phyloP scores from a whole-genome alignment of 2,888 invertebrate genomes.

The Andrena marginata region DNA sequence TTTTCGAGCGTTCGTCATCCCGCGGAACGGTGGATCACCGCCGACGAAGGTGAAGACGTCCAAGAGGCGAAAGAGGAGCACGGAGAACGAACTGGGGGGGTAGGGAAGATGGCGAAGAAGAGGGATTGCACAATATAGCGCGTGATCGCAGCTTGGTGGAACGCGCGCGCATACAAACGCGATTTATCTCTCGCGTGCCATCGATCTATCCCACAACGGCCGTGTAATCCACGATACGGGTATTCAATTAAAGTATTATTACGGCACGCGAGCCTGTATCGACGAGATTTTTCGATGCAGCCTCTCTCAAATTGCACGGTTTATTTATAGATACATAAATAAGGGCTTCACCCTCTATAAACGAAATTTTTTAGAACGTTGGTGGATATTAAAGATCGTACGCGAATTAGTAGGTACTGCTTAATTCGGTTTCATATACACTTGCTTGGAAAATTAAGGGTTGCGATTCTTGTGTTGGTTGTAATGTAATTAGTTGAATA shows the following conservation, averaged over 20 bases:
- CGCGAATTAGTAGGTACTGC: too few species aligned
- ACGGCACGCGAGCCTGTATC: conserved; percentile 14
- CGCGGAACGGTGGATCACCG: conserved; percentile 30
- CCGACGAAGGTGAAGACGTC: conserved; percentile 2
- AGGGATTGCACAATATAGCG: conserved; percentile 67
- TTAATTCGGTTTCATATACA: too few species aligned
- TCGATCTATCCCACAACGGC: conserved; percentile 12
- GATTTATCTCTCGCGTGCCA: conserved; percentile 34
- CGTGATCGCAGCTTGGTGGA: conserved; percentile 65
- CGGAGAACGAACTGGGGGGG: neutral
- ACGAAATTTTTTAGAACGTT: too few species aligned
- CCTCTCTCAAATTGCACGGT: neutral
- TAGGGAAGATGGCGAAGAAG: conserved; percentile 31
- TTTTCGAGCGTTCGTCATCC: conserved; percentile 39
- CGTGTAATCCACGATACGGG: conserved; percentile 40
- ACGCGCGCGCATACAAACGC: conserved; percentile 44
- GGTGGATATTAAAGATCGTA: too few species aligned
- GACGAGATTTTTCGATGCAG: neutral
- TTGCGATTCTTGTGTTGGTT: too few species aligned
- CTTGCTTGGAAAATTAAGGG: too few species aligned
- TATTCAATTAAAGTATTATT: conserved; percentile 31
- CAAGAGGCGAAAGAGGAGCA: conserved; percentile 13
- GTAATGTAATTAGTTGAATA: too few species aligned
- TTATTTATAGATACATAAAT: neutral
- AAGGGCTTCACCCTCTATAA: neutral